These are phyloP conservation scores for Probosciger aterrimus DNA, from an alignment of 2,113 vertebrate species.

Conservation along the genomic window DNA sequence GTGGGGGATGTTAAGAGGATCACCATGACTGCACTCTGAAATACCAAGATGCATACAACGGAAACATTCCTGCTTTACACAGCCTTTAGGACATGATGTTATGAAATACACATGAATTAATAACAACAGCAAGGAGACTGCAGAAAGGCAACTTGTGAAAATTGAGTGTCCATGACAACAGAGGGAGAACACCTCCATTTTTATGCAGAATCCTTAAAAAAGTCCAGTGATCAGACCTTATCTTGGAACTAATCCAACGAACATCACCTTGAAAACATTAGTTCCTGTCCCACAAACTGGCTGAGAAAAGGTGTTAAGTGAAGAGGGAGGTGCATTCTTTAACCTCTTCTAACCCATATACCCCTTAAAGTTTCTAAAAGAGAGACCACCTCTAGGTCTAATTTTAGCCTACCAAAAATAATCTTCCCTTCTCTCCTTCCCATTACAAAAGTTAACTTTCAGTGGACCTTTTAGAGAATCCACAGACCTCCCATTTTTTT, in stretches of 20 bases:
- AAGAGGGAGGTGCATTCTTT: neutral
- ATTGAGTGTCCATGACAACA: fast-evolving
- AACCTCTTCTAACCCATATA: neutral
- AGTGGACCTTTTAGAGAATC: neutral
- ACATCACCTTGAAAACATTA: neutral
- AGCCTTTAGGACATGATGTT: no score
- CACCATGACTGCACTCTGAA: neutral
- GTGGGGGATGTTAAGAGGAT: neutral
- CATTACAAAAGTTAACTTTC: neutral
- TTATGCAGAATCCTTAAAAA: neutral
- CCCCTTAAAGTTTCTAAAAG: neutral
- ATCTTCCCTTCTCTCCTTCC: neutral
- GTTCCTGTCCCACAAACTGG: neutral
- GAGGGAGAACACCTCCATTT: neutral
- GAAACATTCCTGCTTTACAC: neutral
- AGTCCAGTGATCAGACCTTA: neutral
- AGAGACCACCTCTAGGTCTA: neutral
- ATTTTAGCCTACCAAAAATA: neutral
- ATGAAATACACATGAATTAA: fast-evolving
- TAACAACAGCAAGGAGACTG: neutral
- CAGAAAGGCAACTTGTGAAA: neutral
- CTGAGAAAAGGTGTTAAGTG: neutral
- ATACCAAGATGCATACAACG: fast-evolving
- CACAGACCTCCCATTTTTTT: neutral
- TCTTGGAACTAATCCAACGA: neutral